Evolutionary conservation across 2,797 vertebrate species (phyloP).

Genomic region (Silurus aristotelis): DNA sequence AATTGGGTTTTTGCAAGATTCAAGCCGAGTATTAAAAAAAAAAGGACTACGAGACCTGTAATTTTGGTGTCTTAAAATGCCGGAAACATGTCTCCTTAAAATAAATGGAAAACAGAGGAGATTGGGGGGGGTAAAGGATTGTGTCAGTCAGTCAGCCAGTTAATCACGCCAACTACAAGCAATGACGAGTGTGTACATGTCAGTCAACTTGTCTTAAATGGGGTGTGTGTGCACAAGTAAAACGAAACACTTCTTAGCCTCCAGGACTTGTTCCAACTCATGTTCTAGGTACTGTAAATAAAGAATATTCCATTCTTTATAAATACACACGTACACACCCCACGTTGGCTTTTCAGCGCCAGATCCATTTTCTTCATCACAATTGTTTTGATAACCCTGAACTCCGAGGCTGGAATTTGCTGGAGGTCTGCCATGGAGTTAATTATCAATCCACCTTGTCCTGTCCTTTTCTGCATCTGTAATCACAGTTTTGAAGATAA

Average conservation of each 20-base stretch:
- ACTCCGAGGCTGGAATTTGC: not conserved
- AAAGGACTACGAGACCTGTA: not conserved
- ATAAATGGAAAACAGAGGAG: not conserved
- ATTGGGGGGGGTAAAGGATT: too few species aligned
- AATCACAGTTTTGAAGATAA: constrained; percentile 19
- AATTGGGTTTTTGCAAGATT: too few species aligned
- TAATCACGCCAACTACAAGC: not conserved
- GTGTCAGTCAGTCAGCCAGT: not conserved
- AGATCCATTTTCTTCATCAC: not conserved
- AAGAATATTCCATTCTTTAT: not conserved
- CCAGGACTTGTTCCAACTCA: not conserved
- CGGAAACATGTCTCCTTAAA: not conserved
- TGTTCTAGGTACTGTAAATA: not conserved
- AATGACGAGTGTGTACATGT: constrained; percentile 14
- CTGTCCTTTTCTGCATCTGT: constrained; percentile 10
- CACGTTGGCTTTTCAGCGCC: not conserved
- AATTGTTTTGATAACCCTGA: constrained; percentile 21
- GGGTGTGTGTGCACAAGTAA: not conserved
- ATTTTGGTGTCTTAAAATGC: not conserved
- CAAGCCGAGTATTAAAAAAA: not conserved
- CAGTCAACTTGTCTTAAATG: not conserved
- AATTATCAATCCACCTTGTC: constrained; percentile 4
- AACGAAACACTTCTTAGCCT: not conserved
- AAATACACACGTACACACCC: not conserved
- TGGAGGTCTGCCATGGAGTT: constrained; percentile 18